Percentiles rank a stretch among this genome's conserved stretches.
These are phyloP conservation scores for Tethea ocularis DNA, from an alignment of 2,888 invertebrate genomes.

Conservation along the genomic window DNA sequence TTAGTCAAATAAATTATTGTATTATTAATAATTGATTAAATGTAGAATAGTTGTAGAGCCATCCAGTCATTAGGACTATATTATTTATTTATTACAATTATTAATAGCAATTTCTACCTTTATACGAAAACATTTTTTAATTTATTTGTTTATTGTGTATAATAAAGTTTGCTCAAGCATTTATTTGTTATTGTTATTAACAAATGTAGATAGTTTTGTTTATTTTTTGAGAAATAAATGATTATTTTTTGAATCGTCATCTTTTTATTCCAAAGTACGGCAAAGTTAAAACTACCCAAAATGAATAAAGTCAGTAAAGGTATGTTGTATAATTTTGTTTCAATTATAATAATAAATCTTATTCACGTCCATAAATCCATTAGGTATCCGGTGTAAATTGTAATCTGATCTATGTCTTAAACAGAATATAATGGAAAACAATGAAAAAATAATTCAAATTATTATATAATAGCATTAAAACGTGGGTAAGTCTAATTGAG, in stretches of 20 bases:
- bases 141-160: conserved; percentile 10
- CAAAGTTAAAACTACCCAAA: no score
- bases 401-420: no score
- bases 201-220: not conserved
- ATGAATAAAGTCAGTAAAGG: no score
- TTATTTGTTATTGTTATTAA: not conserved
- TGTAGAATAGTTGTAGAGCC: conserved; percentile 37
- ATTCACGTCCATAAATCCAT: no score
- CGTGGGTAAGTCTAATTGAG: no score
- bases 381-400: no score
- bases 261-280: not conserved
- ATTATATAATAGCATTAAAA: no score
- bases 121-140: conserved; percentile 17
- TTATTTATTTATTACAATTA: conserved; percentile 27
- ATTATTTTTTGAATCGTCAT: not conserved
- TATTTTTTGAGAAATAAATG: not conserved
- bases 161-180: not conserved
- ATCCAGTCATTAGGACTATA: conserved; percentile 70
- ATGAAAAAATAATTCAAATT: no score
- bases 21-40: conserved; percentile 16
- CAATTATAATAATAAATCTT: no score
- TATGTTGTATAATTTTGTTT: no score
- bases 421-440: no score
- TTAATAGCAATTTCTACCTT: conserved; percentile 8
- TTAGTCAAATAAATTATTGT: conserved; percentile 21